Percentiles rank a stretch among this genome's conserved stretches.
phyloP scores from a whole-genome alignment of 2,888 invertebrate species.

The Platerodrilus igneus region DNA sequence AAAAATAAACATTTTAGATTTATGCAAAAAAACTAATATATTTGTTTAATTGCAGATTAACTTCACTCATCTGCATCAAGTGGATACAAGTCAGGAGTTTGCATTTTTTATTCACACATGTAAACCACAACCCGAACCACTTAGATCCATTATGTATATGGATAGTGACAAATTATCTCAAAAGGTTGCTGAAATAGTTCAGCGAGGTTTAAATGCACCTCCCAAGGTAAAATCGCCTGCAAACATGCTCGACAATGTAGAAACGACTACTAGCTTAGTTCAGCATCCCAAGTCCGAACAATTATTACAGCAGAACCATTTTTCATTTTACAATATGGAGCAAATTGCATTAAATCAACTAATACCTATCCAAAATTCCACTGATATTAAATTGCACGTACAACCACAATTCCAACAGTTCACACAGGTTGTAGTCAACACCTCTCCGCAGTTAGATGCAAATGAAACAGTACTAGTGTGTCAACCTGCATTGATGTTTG shows the following conservation, averaged over 20 bases:
- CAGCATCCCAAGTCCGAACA: constrained; percentile 5
- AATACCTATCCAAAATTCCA: constrained; percentile 34
- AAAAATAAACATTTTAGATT: constrained; percentile 4
- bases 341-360: constrained; percentile 29
- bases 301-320: constrained; percentile 26
- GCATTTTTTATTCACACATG: constrained; percentile 45
- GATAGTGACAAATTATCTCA: constrained; percentile 40
- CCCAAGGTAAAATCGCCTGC: constrained; percentile 21
- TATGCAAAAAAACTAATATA: not conserved
- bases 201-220: constrained; percentile 38
- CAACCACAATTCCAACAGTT: constrained; percentile 31
- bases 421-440: constrained; percentile 39
- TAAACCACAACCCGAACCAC: constrained; percentile 39
- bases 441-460: constrained; percentile 35
- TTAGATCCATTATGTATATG: constrained; percentile 34
- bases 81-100: constrained; percentile 35
- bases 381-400: constrained; percentile 35
- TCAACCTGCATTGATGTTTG: constrained; percentile 41
- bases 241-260: not conserved
- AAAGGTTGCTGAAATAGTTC: constrained; percentile 41
- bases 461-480: constrained; percentile 41
- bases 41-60: constrained; percentile 40
- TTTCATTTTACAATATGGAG: constrained; percentile 36
- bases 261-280: not conserved
- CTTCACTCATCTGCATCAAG: constrained; percentile 43